Conservation (phyloP, 1,140 invertebrate species). For the Brachionus rotundiformis region DNA sequence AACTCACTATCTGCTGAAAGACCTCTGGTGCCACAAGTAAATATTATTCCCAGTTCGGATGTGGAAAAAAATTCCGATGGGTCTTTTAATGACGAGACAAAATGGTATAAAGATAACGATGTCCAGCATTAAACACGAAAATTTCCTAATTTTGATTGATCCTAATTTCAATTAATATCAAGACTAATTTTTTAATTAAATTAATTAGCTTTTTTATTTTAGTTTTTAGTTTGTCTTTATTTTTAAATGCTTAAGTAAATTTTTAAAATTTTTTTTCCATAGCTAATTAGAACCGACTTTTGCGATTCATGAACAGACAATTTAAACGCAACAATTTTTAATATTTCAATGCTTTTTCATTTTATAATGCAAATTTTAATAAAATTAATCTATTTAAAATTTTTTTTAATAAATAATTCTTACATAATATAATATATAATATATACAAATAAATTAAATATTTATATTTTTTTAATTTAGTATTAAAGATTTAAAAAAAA, state of each 20-base stretch:
- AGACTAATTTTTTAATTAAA: too few species aligned
- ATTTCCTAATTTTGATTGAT: too few species aligned
- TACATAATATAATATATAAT: too few species aligned
- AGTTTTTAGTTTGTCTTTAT: background rate
- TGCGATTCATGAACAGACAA: background rate
- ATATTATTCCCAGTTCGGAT: constrained; percentile 23
- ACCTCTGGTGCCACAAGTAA: background rate
- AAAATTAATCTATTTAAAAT: background rate
- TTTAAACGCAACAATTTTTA: background rate
- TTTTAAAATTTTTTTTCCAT: background rate
- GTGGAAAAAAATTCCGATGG: constrained; percentile 1
- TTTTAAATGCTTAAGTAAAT: background rate
- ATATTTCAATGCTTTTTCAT: background rate
- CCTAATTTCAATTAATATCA: too few species aligned
- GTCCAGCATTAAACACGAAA: background rate
- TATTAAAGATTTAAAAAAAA: too few species aligned
- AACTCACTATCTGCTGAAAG: background rate
- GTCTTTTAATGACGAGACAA: constrained; percentile 31
- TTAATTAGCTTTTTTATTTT: background rate
- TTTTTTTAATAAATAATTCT: too few species aligned
- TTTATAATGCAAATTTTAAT: background rate
- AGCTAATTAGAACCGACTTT: background rate
- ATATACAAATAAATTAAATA: too few species aligned
- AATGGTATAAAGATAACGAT: constrained; percentile 33
- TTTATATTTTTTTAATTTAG: too few species aligned